Evolutionary conservation across 2,113 vertebrate species (phyloP).

Genomic region (Anthoscopus minutus): DNA sequence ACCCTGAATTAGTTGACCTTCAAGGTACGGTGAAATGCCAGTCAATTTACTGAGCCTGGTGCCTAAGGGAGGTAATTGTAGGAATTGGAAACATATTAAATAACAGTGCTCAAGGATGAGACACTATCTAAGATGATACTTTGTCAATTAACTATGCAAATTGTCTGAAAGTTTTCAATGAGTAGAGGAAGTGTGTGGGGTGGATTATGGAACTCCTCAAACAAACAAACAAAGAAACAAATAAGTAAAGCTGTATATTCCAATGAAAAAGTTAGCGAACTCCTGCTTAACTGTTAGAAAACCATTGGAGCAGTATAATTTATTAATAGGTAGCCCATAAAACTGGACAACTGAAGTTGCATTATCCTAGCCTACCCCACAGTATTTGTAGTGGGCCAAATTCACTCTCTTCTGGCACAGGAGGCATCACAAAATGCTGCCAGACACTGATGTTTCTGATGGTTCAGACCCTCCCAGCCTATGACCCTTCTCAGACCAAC

Average conservation of each 20-base stretch:
- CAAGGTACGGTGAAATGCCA: constrained; percentile 9
- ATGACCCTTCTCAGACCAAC: background rate
- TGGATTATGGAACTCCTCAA: background rate
- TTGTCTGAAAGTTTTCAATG: constrained; percentile 6
- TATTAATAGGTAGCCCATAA: background rate
- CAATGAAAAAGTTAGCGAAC: background rate
- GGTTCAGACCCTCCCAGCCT: background rate
- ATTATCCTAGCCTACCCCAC: background rate
- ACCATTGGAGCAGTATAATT: background rate
- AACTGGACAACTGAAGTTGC: background rate
- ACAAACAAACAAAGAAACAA: background rate
- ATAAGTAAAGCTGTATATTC: background rate
- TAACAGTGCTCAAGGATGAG: background rate
- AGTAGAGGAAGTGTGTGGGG: background rate
- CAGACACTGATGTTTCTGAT: background rate
- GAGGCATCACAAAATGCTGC: background rate
- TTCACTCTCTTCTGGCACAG: background rate
- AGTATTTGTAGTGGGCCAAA: background rate
- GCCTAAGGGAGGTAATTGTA: background rate
- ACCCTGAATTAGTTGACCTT: constrained; percentile 48
- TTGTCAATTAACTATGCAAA: constrained; percentile 46
- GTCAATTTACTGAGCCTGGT: constrained; percentile 16
- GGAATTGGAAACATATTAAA: constrained; percentile 6
- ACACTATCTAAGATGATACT: background rate
- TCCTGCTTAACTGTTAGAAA: background rate